Conservation (phyloP, 1,140 invertebrate genomes). For the Panulirus ornatus region DNA sequence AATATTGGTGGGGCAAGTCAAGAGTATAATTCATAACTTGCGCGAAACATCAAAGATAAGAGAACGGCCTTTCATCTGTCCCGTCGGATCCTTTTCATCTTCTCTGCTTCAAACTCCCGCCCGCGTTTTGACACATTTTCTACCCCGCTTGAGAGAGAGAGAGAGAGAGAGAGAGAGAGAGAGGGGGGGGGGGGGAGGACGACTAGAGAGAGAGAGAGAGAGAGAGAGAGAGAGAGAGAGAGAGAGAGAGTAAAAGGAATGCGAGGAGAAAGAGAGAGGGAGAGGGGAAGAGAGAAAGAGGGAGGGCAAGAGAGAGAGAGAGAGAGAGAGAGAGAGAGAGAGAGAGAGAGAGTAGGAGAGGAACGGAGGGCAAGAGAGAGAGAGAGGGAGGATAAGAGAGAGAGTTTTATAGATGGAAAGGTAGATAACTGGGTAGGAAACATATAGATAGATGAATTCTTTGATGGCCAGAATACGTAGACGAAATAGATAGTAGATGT, state of each 20-base stretch:
- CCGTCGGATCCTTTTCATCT: not conserved
- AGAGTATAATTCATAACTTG: conserved; percentile 32
- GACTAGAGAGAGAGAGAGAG: conserved; percentile 9
- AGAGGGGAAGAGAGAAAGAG: not conserved
- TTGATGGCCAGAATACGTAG: too few species aligned
- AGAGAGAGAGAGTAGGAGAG: not conserved
- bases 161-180: conserved; percentile 18
- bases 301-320: not conserved
- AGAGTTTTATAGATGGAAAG: not conserved
- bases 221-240: not conserved
- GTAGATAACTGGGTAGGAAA: not conserved
- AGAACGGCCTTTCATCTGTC: not conserved
- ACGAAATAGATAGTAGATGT: not conserved
- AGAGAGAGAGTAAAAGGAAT: not conserved
- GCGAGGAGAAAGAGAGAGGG: not conserved
- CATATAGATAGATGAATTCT: not conserved
- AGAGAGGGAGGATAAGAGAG: not conserved
- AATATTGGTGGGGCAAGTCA: not conserved
- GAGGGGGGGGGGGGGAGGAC: not conserved
- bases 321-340: not conserved
- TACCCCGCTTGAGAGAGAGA: conserved; percentile 30
- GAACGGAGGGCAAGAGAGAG: not conserved
- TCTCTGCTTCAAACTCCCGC: conserved; percentile 10
- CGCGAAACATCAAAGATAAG: conserved; percentile 11
- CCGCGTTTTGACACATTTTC: conserved; percentile 48